Conservation (phyloP, 2,888 invertebrate species). For the Microctonus hyperodae region DNA sequence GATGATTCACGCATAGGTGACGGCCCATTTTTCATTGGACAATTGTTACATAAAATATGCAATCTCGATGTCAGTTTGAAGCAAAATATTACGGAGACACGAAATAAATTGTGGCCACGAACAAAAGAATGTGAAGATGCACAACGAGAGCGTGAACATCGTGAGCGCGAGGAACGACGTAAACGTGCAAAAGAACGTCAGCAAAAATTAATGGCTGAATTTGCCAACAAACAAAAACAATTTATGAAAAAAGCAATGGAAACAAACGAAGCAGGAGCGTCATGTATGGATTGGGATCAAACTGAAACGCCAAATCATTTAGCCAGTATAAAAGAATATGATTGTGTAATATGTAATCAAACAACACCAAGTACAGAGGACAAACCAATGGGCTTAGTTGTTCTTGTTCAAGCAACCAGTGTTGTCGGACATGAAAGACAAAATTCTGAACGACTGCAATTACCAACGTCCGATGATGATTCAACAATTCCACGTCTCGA, state of each 20-base stretch:
- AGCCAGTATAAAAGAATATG: constrained; percentile 75
- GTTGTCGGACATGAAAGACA: constrained; percentile 81
- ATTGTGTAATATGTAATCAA: constrained; percentile 96
- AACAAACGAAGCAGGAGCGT: constrained; percentile 63
- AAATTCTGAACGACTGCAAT: constrained; percentile 66
- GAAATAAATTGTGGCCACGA: constrained; percentile 81
- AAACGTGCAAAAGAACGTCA: constrained; percentile 88
- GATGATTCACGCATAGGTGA: constrained; percentile 73
- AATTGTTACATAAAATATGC: constrained; percentile 79
- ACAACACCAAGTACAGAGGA: constrained; percentile 84
- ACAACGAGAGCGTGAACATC: constrained; percentile 72
- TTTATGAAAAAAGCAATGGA: constrained; percentile 85
- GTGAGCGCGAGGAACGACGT: constrained; percentile 84
- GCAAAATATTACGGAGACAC: constrained; percentile 74
- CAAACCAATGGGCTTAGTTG: constrained; percentile 88
- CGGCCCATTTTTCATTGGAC: constrained; percentile 86
- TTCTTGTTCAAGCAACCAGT: constrained; percentile 85
- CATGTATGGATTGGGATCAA: constrained; percentile 73
- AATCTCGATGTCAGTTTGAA: constrained; percentile 75
- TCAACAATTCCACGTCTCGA: constrained; percentile 68
- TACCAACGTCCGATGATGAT: constrained; percentile 74
- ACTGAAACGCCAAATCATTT: constrained; percentile 67
- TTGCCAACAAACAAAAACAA: constrained; percentile 88
- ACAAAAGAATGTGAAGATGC: constrained; percentile 82
- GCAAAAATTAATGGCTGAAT: constrained; percentile 91